phyloP scores from a whole-genome alignment of 2,797 vertebrate genomes.

The Chloroceryle amazona region DNA sequence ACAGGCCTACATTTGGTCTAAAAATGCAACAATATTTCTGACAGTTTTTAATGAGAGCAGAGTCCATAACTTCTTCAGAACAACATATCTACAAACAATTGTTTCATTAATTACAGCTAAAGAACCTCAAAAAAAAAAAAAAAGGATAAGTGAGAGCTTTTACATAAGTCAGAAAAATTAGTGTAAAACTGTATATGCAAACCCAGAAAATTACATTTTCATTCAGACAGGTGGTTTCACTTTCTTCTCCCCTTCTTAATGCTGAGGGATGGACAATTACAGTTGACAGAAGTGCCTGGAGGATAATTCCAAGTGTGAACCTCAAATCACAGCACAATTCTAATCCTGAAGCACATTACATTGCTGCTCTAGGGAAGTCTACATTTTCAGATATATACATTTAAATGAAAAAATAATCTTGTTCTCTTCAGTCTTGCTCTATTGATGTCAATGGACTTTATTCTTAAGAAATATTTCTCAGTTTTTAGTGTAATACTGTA shows the following conservation, averaged over 20 bases:
- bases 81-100: not conserved
- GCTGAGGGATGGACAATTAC: not conserved
- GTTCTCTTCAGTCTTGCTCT: not conserved
- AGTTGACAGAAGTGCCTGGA: not conserved
- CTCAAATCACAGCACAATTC: not conserved
- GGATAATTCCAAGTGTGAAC: not conserved
- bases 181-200: not conserved
- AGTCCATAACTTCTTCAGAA: not conserved
- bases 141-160: rapidly evolving
- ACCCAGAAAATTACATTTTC: not conserved
- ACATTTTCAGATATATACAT: not conserved
- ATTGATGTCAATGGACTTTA: not conserved
- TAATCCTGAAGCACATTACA: not conserved
- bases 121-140: not conserved
- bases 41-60: not conserved
- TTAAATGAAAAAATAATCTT: not conserved
- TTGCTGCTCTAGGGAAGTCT: not conserved
- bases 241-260: not conserved
- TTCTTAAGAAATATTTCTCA: not conserved
- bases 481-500: not conserved
- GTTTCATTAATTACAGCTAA: not conserved
- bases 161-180: not conserved
- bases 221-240: not conserved
- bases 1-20: not conserved
- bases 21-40: not conserved